These are phyloP conservation scores for Oncorhynchus masou DNA, from an alignment of 2,113 vertebrate species.

Conservation along the genomic window DNA sequence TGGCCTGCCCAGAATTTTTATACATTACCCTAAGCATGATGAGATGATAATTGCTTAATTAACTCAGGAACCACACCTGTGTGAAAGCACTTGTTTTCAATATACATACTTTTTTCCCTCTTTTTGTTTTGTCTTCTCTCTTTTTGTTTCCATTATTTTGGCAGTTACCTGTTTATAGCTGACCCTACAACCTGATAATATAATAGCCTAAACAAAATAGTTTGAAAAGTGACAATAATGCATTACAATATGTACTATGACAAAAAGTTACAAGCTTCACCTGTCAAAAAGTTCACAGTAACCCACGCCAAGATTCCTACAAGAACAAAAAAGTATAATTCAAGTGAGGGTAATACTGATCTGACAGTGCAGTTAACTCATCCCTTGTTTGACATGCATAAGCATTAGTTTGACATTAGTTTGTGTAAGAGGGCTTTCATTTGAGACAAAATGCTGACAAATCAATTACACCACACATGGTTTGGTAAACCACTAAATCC, in stretches of 20 bases:
- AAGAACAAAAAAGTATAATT: constrained; percentile 39
- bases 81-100: too few species aligned
- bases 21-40: too few species aligned
- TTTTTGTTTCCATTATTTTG: too few species aligned
- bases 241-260: neutral
- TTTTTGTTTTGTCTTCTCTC: too few species aligned
- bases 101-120: too few species aligned
- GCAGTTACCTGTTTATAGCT: too few species aligned
- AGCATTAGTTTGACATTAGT: neutral
- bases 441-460: constrained; percentile 56
- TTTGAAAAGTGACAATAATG: too few species aligned
- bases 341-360: constrained; percentile 16
- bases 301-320: constrained; percentile 95
- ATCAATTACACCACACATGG: constrained; percentile 31
- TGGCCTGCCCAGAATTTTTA: too few species aligned
- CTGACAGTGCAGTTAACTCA: neutral
- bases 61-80: too few species aligned
- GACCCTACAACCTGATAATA: too few species aligned
- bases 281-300: constrained; percentile 92
- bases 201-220: too few species aligned
- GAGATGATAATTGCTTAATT: too few species aligned
- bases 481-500: constrained; percentile 17
- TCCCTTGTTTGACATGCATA: neutral
- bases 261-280: constrained; percentile 60
- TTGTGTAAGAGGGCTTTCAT: constrained; percentile 5